These are phyloP conservation scores for Chromis chromis DNA, from an alignment of 2,797 vertebrate species.

Conservation along the genomic window DNA sequence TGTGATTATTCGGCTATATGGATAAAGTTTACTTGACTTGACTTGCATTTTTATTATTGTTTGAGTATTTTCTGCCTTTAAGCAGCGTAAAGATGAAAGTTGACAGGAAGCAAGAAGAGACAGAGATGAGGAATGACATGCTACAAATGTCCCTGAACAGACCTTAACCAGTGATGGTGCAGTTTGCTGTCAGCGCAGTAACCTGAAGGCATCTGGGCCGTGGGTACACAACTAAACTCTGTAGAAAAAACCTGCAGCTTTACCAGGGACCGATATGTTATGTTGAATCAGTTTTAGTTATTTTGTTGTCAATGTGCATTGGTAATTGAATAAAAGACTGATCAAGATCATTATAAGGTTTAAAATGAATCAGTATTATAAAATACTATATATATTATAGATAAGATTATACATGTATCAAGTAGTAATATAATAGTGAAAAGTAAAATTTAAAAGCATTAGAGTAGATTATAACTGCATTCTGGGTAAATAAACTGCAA, in stretches of 20 bases:
- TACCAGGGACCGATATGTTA: neutral
- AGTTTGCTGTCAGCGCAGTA: no score
- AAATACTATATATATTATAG: no score
- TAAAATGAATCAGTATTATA: no score
- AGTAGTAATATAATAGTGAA: neutral
- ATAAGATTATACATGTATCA: no score
- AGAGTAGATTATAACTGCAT: neutral
- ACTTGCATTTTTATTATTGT: neutral
- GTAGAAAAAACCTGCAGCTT: neutral
- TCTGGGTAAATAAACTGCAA: neutral
- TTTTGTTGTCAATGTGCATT: neutral
- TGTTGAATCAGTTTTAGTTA: neutral
- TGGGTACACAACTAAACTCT: no score
- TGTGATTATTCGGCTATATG: no score
- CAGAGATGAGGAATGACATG: neutral
- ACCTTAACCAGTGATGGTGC: no score
- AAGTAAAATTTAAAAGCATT: neutral
- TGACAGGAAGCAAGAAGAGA: neutral
- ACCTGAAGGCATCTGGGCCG: no score
- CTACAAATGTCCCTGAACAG: neutral
- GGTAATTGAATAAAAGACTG: neutral
- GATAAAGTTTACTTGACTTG: no score
- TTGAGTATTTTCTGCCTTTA: neutral
- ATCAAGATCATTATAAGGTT: no score
- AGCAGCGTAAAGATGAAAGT: no score